phyloP scores from a whole-genome alignment of 2,888 invertebrate genomes.

The Drosophila prolongata region DNA sequence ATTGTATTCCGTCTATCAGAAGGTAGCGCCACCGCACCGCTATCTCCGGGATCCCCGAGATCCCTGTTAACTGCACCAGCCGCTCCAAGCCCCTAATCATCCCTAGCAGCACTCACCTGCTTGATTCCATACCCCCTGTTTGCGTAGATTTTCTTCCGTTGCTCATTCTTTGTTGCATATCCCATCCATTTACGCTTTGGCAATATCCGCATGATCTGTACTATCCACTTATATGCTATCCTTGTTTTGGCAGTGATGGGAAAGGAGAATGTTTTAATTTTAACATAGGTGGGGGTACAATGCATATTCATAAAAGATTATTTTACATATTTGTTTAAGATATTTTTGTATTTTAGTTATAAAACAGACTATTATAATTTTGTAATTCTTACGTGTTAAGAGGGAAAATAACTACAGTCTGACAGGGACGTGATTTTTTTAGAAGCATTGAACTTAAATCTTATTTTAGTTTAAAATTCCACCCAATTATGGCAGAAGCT shows the following conservation, averaged over 20 bases:
- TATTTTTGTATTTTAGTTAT: too few species aligned
- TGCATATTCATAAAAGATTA: too few species aligned
- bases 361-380: too few species aligned
- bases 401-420: too few species aligned
- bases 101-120: slow-evolving; percentile 15
- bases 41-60: slow-evolving; percentile 2
- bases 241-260: slow-evolving; percentile 9
- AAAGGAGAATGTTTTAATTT: not conserved
- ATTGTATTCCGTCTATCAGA: slow-evolving; percentile 93
- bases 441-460: too few species aligned
- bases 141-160: slow-evolving; percentile 18
- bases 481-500: too few species aligned
- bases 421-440: too few species aligned
- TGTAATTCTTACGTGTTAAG: too few species aligned
- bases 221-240: slow-evolving; percentile 3
- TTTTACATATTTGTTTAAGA: too few species aligned
- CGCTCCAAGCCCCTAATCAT: slow-evolving; percentile 11
- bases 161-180: slow-evolving; percentile 16
- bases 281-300: not conserved
- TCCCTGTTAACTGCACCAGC: slow-evolving; percentile 9
- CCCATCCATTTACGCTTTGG: slow-evolving; percentile 32
- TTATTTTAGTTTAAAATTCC: too few species aligned
- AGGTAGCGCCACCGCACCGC: slow-evolving; percentile 86
- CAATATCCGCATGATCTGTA: slow-evolving; percentile 38
- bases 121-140: slow-evolving; percentile 1